Base-by-base conservation (phyloP, 2,797 vertebrate species). In the Allenopithecus nigroviridis region DNA sequence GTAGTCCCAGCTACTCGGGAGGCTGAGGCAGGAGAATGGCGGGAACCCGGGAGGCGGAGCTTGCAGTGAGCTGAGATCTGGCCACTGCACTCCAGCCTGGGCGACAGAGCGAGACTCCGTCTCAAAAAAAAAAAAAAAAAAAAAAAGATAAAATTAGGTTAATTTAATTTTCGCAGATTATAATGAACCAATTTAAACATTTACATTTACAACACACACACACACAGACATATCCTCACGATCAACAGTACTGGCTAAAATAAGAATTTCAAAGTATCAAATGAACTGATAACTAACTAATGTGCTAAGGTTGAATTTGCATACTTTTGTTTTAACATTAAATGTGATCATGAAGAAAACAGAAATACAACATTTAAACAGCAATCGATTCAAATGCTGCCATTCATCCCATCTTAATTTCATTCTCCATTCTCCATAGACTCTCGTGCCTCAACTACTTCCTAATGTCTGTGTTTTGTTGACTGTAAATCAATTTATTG, bases 131-230 rank as follows among this genome's bases (percentile, higher is more conserved):
- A 48, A 46, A 46, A 46, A 46, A 46, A 43, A 46, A 46, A 48
- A 48, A 48, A 50, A 50, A 33, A 48, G 2, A 55, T 86, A 48
- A 64, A 94, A 14, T 64, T 55, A 22, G 30, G 5, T 43, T 22
- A 36, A 21, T 89, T 93, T 94, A 36, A 24, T 91, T 91, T 94
- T 95, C 33, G 41, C 43, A 94, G 70, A 86, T n/a, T 76, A 39
- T 50, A 75, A 5, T 86, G 57, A 91, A 78, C 8, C 13, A 53
- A 83, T 17, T 50, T 95, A 84, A 94, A 92, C 78, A 84, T 59
- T 68, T 83, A 61, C 6, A 46, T 89, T 64, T 88, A 43, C 3
- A 50, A 59, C 7, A 55, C 19, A 89, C 39, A 78, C 26, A 46
- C 26, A 70, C 64, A 75, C 21, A 76, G 7, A 1, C 21, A 46